phyloP scores from a whole-genome alignment of 2,888 invertebrate species.

The Eugnorisma glareosa region DNA sequence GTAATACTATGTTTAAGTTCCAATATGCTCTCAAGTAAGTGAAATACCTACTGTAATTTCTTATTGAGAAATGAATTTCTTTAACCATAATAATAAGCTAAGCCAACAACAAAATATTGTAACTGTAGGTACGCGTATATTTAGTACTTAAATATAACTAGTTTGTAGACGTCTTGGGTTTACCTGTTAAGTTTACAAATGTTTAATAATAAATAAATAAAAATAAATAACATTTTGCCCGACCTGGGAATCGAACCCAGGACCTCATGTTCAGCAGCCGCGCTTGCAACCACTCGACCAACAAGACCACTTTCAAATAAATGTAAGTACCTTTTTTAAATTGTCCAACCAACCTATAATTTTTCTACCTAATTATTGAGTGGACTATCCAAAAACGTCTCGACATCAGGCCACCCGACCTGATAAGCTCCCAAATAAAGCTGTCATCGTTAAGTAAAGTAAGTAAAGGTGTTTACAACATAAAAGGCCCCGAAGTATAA shows the following conservation, averaged over 20 bases:
- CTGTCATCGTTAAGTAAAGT: conserved; percentile 69
- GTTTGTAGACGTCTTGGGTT: no score
- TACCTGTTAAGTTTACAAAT: no score
- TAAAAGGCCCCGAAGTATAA: conserved; percentile 77
- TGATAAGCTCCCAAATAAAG: conserved; percentile 69
- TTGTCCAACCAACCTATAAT: conserved; percentile 7
- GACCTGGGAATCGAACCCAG: neutral
- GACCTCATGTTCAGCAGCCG: neutral
- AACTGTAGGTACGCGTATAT: no score
- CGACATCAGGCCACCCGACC: conserved; percentile 61
- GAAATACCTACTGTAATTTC: no score
- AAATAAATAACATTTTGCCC: no score
- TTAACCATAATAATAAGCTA: no score
- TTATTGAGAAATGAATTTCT: no score
- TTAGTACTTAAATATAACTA: no score
- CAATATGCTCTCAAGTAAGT: no score
- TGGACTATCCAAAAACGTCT: conserved; percentile 26
- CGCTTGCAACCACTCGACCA: neutral
- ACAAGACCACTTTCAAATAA: neutral
- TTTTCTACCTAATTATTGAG: conserved; percentile 45
- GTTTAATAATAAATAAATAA: no score
- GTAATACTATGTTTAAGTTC: no score
- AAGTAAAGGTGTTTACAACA: conserved; percentile 73
- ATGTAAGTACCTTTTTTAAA: neutral
- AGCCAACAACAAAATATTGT: no score